Evolutionary conservation across 2,797 vertebrate species (phyloP).

Genomic region (Tarsius wallacei): DNA sequence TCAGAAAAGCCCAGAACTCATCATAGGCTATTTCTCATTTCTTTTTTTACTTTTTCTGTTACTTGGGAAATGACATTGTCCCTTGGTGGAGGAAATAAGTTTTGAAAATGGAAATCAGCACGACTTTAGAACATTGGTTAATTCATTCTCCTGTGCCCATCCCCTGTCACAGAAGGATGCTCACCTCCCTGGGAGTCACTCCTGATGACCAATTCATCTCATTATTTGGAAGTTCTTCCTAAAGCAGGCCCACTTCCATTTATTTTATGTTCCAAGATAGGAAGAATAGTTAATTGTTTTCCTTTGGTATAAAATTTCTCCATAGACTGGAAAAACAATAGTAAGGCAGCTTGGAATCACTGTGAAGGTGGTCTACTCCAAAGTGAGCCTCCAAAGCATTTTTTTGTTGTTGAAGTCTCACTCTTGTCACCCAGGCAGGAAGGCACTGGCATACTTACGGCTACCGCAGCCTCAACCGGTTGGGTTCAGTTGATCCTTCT

Average conservation of each 20-base stretch:
- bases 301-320: conserved; percentile 16
- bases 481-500: too few species aligned
- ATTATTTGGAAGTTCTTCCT: background rate
- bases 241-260: conserved; percentile 47
- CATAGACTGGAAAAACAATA: background rate
- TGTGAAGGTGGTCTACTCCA: background rate
- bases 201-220: background rate
- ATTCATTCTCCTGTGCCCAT: background rate
- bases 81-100: background rate
- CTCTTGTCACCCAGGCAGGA: too few species aligned
- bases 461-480: too few species aligned
- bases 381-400: background rate
- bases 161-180: background rate
- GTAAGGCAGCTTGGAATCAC: background rate
- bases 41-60: background rate
- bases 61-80: background rate
- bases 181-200: background rate
- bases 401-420: too few species aligned
- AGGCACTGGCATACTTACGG: too few species aligned
- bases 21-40: background rate
- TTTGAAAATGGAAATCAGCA: background rate
- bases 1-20: background rate
- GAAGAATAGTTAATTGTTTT: conserved; percentile 9
- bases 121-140: background rate
- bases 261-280: conserved; percentile 6